These are phyloP conservation scores for Sepioteuthis lessoniana DNA, from an alignment of 2,888 invertebrate genomes.

Conservation along the genomic window DNA sequence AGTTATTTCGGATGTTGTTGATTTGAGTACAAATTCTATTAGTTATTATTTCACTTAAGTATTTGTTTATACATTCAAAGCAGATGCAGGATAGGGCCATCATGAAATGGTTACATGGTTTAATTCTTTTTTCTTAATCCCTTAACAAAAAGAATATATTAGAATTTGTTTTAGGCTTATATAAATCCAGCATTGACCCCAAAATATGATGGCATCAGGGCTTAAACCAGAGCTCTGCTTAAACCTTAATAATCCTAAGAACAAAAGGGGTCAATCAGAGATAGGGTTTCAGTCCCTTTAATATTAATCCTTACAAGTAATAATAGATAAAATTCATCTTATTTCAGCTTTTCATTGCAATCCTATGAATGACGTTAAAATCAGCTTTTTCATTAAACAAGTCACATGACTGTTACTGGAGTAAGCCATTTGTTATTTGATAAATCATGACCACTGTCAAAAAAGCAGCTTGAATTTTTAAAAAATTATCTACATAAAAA, in stretches of 20 bases:
- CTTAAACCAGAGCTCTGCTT: neutral
- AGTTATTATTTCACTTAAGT: no score
- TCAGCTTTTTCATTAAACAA: neutral
- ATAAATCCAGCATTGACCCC: conserved; percentile 2
- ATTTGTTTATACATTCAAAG: neutral
- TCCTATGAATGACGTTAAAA: neutral
- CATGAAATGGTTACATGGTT: neutral
- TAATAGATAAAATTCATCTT: neutral
- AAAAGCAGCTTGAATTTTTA: no score
- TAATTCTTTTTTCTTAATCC: neutral
- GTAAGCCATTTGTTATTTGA: neutral
- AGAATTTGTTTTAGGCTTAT: neutral
- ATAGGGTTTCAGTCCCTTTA: no score
- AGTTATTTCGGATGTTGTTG: no score
- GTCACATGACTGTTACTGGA: neutral
- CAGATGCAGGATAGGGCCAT: neutral
- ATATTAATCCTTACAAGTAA: neutral
- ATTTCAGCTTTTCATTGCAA: neutral
- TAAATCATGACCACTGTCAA: neutral
- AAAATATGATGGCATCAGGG: neutral
- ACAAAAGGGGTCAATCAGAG: neutral
- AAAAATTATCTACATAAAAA: no score
- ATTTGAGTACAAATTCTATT: no score
- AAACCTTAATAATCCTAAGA: neutral
- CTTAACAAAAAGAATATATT: neutral